Percentiles rank a stretch among this genome's conserved stretches.
Evolutionary conservation across 1,140 invertebrate genomes (phyloP).

Genomic region (Cydia pomonella): DNA sequence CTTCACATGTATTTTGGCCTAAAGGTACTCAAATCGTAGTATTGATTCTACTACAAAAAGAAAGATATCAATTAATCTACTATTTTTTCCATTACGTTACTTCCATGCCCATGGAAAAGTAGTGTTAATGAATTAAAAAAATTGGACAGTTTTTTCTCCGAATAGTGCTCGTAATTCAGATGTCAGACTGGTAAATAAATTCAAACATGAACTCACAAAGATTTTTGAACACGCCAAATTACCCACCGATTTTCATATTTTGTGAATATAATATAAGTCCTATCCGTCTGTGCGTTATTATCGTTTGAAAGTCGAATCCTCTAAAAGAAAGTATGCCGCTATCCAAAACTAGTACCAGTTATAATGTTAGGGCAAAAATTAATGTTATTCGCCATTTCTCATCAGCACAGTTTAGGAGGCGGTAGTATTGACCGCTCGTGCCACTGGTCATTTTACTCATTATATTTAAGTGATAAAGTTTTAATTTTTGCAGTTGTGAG

Average conservation of each 20-base stretch:
- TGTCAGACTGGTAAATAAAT: no score
- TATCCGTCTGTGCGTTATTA: neutral
- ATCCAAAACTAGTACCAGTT: neutral
- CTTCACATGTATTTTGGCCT: no score
- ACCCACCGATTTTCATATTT: neutral
- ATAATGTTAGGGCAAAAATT: neutral
- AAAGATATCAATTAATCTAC: no score
- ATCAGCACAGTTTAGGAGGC: neutral
- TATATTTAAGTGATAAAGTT: neutral
- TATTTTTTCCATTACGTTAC: no score
- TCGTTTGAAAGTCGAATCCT: neutral
- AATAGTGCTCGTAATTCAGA: no score
- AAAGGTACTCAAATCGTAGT: no score
- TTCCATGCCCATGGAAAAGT: no score
- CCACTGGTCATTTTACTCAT: neutral
- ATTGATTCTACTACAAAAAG: no score
- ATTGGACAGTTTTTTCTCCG: no score
- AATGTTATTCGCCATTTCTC: neutral
- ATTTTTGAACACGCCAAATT: neutral
- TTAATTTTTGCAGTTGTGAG: neutral
- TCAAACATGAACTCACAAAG: no score
- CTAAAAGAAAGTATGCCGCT: neutral
- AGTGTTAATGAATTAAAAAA: no score
- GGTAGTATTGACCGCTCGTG: neutral
- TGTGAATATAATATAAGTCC: neutral